These are phyloP conservation scores for Brachionus manjavacas DNA, from an alignment of 1,140 invertebrate genomes.

Conservation along the genomic window DNA sequence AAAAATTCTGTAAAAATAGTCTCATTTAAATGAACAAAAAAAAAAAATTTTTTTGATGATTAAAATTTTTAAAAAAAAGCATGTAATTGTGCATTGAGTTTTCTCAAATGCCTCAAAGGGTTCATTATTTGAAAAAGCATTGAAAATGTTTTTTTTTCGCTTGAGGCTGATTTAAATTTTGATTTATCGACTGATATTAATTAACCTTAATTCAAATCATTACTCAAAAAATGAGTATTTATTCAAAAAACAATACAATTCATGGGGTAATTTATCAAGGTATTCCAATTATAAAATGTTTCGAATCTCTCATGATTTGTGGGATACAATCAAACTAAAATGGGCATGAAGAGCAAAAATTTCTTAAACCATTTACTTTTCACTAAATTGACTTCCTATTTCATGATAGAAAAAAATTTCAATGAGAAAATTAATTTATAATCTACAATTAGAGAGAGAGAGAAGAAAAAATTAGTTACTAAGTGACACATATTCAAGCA, in stretches of 20 bases:
- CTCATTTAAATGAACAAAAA: too few species aligned
- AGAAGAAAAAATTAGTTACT: constrained; percentile 6
- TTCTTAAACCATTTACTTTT: not conserved
- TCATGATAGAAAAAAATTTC: constrained; percentile 10
- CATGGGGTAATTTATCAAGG: not conserved
- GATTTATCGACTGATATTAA: not conserved
- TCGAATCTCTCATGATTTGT: constrained; percentile 10
- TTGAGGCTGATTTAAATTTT: not conserved
- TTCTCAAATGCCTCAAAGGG: too few species aligned
- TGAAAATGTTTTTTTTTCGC: not conserved
- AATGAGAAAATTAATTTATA: constrained; percentile 3
- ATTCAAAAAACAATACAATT: not conserved
- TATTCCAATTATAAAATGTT: not conserved
- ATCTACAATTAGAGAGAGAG: not conserved
- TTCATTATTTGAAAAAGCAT: too few species aligned
- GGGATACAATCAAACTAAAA: not conserved
- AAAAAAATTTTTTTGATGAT: too few species aligned
- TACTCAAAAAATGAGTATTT: not conserved
- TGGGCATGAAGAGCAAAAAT: not conserved
- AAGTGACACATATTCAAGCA: not conserved
- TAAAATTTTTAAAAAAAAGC: too few species aligned
- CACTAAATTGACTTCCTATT: constrained; percentile 10
- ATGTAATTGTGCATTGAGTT: too few species aligned
- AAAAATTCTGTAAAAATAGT: too few species aligned
- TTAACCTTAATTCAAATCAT: not conserved